phyloP scores from a whole-genome alignment of 1,140 invertebrate genomes.

The Bombus consobrinus region DNA sequence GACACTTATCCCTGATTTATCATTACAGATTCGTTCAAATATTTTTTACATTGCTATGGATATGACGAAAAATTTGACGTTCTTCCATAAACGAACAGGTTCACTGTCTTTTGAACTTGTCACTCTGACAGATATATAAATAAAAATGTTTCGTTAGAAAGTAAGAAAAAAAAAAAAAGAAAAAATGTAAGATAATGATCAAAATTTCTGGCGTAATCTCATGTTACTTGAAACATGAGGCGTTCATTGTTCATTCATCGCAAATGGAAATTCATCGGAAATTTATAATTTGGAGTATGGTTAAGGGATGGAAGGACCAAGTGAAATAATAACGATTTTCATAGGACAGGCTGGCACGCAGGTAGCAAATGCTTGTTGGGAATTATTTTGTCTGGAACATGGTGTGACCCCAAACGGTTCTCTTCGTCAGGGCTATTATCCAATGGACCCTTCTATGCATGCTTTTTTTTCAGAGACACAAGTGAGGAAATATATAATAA shows the following conservation, averaged over 20 bases:
- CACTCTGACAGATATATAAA: background rate
- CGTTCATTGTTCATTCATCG: background rate
- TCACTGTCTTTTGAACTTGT: background rate
- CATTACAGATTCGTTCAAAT: too few species aligned
- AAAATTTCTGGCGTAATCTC: constrained; percentile 2
- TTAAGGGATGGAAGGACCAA: constrained; percentile 35
- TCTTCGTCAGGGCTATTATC: constrained; percentile 41
- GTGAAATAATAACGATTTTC: constrained; percentile 85
- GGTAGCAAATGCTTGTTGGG: constrained; percentile 86
- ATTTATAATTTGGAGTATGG: background rate
- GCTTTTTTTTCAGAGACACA: constrained; percentile 46
- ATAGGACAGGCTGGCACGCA: constrained; percentile 88
- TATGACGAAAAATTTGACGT: constrained; percentile 21
- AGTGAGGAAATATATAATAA: constrained; percentile 4
- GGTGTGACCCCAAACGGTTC: constrained; percentile 85
- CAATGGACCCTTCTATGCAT: constrained; percentile 41
- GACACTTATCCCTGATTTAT: background rate
- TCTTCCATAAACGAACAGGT: constrained; percentile 16
- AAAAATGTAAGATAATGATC: background rate
- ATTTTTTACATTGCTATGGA: background rate
- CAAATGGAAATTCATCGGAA: background rate
- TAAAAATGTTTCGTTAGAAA: background rate
- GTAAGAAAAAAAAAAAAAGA: background rate
- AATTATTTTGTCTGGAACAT: constrained; percentile 88
- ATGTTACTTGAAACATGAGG: background rate